Evolutionary conservation across 2,113 vertebrate genomes (phyloP), one percentile per base, ranked within the genome.

Genomic region (Phylloscopus whistleri): DNA sequence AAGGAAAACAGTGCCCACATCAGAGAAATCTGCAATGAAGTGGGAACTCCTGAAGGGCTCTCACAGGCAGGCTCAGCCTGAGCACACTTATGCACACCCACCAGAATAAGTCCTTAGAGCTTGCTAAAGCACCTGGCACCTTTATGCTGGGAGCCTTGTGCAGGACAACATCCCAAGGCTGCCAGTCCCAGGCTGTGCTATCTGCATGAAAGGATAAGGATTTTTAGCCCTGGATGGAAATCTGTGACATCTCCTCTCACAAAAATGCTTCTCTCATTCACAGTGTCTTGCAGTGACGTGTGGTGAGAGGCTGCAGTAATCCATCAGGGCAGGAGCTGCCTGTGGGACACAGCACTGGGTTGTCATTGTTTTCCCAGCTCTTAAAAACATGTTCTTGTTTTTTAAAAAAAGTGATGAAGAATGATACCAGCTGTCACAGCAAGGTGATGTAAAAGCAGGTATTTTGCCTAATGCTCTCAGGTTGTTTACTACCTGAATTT

Each of bases 321-420:
- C 37, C 87, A 85, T 87, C 93, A 87, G 33, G 60, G 28, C 0
- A 95, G 69, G 66, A 84, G 58, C 69, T 89, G 89, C 93, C 94
- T 53, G 44, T 83, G 73, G 81, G 87, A 82, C 84, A 87, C 52
- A 76, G 18, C 81, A 82, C 11, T 19, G 33, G 60, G 31, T 27
- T 87, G 75, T 37, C 62, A 16, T 27, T 92, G 73, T 49, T 92
- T 46, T 9, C 41, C 28, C 41, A 72, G 52, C 41, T 74, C 58
- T 78, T 79, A 49, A 87, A 87, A 60, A 39, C 7, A 4, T 30
- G 8, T 0, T 63, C 41, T 49, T 59, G 16, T 33, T 60, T 72
- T 20, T 58, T 9, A 18, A 11, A 19, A 56, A 46, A 13, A 24
- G 4, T 6, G 19, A n/a, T 80, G 23, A 76, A 58, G 69, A 91